These are phyloP conservation scores for Trichogramma pretiosum DNA, from an alignment of 1,140 invertebrate species.

Conservation along the genomic window DNA sequence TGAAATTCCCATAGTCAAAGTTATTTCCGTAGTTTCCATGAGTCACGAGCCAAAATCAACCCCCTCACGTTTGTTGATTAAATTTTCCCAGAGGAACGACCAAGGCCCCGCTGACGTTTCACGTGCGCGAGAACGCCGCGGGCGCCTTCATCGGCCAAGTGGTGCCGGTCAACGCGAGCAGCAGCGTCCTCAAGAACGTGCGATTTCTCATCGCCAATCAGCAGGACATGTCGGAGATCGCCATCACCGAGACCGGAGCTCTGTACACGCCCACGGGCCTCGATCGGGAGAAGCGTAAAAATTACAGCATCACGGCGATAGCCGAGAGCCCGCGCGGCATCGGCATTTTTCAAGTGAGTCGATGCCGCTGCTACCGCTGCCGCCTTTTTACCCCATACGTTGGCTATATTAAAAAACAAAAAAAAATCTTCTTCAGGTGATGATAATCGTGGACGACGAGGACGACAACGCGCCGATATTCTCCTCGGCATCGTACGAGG, in stretches of 20 bases:
- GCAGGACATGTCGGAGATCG: slow-evolving; percentile 66
- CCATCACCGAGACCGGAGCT: slow-evolving; percentile 67
- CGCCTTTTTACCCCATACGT: too few species aligned
- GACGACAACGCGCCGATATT: slow-evolving; percentile 87
- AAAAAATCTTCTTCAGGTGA: slow-evolving; percentile 52
- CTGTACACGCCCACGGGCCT: slow-evolving; percentile 66
- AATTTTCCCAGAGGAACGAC: slow-evolving; percentile 53
- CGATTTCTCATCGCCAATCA: slow-evolving; percentile 71
- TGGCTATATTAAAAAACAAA: too few species aligned
- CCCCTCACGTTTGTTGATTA: too few species aligned
- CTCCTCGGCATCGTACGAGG: slow-evolving; percentile 60
- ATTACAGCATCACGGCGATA: slow-evolving; percentile 71
- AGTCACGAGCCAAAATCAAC: too few species aligned
- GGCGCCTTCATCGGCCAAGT: slow-evolving; percentile 68
- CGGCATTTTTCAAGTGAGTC: slow-evolving; percentile 58
- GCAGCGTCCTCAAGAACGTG: slow-evolving; percentile 34
- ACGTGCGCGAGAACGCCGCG: slow-evolving; percentile 67
- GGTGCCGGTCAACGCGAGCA: slow-evolving; percentile 51
- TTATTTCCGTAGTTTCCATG: too few species aligned
- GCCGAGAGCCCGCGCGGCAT: slow-evolving; percentile 63
- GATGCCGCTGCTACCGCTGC: background rate
- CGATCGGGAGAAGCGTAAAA: slow-evolving; percentile 65
- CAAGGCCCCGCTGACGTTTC: slow-evolving; percentile 60
- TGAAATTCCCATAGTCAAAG: too few species aligned
- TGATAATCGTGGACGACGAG: slow-evolving; percentile 73